Base-by-base conservation (phyloP, 2,888 invertebrate species). In the Tuta absoluta region DNA sequence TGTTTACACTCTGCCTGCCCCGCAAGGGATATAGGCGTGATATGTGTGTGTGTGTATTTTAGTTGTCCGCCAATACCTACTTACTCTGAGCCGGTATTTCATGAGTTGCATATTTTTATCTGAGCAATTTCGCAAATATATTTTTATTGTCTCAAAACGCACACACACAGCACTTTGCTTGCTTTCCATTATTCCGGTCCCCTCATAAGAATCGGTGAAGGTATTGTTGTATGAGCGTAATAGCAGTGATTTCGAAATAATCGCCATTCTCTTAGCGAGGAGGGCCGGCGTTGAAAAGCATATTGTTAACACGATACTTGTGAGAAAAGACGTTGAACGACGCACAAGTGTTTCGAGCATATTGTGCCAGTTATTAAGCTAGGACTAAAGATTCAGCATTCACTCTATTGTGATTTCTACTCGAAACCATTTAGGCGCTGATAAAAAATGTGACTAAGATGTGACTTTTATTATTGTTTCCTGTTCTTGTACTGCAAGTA, bases 221-320 rank as follows among this genome's bases (percentile, higher is more conserved):
- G 76, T 65, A 84, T 87, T 89, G 86, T 89, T 73, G 71, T 69
- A 33, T 17, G 24, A 17, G 11, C 67, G 73, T 89, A 91, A 91
- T 90, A 84, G 87, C 85, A 82, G 86, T 89, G 81, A 88, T 91
- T 90, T 87, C 75, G 72, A 74, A 82, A 85, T 84, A 83, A 81
- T 82, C 80, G 77, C 75, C 73, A 81, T 87, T 88, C 86, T 87
- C 75, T 86, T 87, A 84, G 73, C 71, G 66, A 53, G 14, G n/a
- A 14, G 88, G 88, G 82, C 77, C 78, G 73, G 62, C 69, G 69
- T 70, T 72, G 69, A 72, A 79, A 77, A 74, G 76, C 72, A 68
- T 72, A 79, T 82, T 84, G 82, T 80, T 66, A 79, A 89, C 78
- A 66, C 82, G 88, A 91, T 89, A 91, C 83, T 80, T 87, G 90